Evolutionary conservation across 2,888 invertebrate species (phyloP).

Genomic region (Drosophila histrio): DNA sequence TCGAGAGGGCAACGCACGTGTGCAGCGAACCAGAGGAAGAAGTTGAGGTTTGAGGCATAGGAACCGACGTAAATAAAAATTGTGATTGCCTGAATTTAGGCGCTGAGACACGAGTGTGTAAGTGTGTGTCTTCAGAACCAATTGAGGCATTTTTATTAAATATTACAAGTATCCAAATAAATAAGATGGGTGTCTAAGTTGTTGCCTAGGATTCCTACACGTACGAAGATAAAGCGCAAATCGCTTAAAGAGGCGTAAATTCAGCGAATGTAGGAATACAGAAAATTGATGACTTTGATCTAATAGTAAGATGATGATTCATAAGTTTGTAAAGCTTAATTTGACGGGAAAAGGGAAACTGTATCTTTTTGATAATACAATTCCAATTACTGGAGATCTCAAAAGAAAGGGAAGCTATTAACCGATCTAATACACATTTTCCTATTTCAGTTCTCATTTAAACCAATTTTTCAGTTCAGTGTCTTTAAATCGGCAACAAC

Average conservation of each 20-base stretch:
- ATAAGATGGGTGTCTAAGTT: constrained; percentile 48
- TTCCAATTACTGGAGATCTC: too few species aligned
- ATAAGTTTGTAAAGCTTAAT: too few species aligned
- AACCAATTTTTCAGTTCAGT: background rate
- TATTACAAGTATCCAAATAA: constrained; percentile 70
- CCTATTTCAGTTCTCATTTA: background rate
- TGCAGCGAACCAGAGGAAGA: constrained; percentile 12
- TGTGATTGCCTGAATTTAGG: constrained; percentile 73
- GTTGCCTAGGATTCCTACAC: constrained; percentile 40
- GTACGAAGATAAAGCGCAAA: constrained; percentile 31
- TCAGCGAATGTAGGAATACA: background rate
- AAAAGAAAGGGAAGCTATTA: too few species aligned
- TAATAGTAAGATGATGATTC: too few species aligned
- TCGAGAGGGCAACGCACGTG: constrained; percentile 64
- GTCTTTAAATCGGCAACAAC: constrained; percentile 3
- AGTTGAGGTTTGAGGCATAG: constrained; percentile 3
- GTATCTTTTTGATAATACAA: background rate
- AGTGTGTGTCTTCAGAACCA: constrained; percentile 23
- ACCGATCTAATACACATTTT: background rate
- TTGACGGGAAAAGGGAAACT: background rate
- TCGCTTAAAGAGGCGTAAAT: constrained; percentile 11
- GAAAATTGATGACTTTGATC: background rate
- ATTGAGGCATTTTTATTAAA: constrained; percentile 70
- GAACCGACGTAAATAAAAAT: constrained; percentile 69
- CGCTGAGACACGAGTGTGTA: constrained; percentile 1